Base-by-base conservation (phyloP, 2,888 invertebrate species). In the Pedicia rivosa region DNA sequence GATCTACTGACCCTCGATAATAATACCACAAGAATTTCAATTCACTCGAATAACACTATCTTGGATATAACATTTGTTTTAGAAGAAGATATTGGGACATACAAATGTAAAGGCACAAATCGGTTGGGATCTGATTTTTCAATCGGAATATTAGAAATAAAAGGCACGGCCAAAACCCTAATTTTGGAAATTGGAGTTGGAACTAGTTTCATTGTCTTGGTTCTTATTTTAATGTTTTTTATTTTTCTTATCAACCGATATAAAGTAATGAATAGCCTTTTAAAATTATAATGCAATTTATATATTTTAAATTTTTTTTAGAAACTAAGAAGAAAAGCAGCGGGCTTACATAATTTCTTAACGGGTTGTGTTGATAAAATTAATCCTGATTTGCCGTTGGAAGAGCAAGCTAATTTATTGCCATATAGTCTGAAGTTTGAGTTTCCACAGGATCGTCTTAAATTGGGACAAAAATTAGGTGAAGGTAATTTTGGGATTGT, bases 401-500 rank as follows among this genome's bases (percentile, higher is more conserved):
- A 88, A 43, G 91, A 94, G 50, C 95, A 95, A 64, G 90, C 91
- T 0, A 88, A 91, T 48, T 64, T 91, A n/a, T 61, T 95, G 41
- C 91, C 94, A 0, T 95, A 95, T 47, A 80, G 92, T 54, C 74
- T 73, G 46, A 74, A 74, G 44, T 92, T 83, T 70, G 95, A 95
- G 59, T 90, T 94, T 57, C 84, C 91, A 0, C 66, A 76, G 10
- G 83, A 90, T 14, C 76, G 77, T 54, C 64, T 95, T 3, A 73
- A 72, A 52, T 62, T 88, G 44, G 87, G 88, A 79, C 64, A 56
- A 52, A 42, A 40, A 37, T 63, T 95, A 29, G 94, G 95, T 5
- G 81, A 86, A 17, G 95, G 95, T 17, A 94, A 92, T 6, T 95
- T 94, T 56, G 95, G 94, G 14, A 80, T 91, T 3, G 94, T 95